These are phyloP conservation scores for Onthophagus sagittarius DNA, from an alignment of 2,888 invertebrate genomes.

Conservation along the genomic window DNA sequence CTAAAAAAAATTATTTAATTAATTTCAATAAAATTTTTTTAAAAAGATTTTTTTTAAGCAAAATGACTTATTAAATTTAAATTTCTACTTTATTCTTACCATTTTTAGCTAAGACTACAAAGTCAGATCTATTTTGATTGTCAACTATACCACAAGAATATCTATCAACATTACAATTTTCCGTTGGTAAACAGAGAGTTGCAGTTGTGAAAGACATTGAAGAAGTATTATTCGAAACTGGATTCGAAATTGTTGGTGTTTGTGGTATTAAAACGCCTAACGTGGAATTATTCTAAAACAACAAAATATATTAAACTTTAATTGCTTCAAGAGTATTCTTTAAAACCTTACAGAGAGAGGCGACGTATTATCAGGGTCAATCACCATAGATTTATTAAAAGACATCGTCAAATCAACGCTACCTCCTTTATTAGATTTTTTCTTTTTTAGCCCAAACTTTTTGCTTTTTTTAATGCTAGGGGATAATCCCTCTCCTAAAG, in stretches of 20 bases:
- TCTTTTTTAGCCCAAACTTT: slow-evolving; percentile 66
- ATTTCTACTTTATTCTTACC: slow-evolving; percentile 47
- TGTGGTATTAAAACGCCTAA: slow-evolving; percentile 24
- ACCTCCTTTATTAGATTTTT: slow-evolving; percentile 61
- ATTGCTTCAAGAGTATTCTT: background rate
- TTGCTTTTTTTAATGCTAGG: slow-evolving; percentile 67
- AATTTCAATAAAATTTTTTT: slow-evolving; percentile 7
- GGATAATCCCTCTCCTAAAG: slow-evolving; percentile 57
- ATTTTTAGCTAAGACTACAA: slow-evolving; percentile 64
- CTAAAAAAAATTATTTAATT: slow-evolving; percentile 35
- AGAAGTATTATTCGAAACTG: slow-evolving; percentile 18
- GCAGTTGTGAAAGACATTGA: slow-evolving; percentile 1
- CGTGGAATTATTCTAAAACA: slow-evolving; percentile 23
- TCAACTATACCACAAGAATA: slow-evolving; percentile 33
- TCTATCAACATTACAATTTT: slow-evolving; percentile 29
- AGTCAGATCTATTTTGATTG: slow-evolving; percentile 53
- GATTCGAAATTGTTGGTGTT: slow-evolving; percentile 21
- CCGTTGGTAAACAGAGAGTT: slow-evolving; percentile 28
- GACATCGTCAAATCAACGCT: slow-evolving; percentile 57
- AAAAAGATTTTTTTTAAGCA: no score
- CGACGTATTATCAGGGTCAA: slow-evolving; percentile 46
- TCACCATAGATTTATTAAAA: slow-evolving; percentile 38
- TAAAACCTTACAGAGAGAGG: slow-evolving; percentile 45
- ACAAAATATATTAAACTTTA: no score
- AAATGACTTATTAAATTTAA: no score